A percentile compares a stretch with the other conserved stretches of the same genome.
Evolutionary conservation across 2,797 vertebrate species (phyloP).

Genomic region (Manis pentadactyla): DNA sequence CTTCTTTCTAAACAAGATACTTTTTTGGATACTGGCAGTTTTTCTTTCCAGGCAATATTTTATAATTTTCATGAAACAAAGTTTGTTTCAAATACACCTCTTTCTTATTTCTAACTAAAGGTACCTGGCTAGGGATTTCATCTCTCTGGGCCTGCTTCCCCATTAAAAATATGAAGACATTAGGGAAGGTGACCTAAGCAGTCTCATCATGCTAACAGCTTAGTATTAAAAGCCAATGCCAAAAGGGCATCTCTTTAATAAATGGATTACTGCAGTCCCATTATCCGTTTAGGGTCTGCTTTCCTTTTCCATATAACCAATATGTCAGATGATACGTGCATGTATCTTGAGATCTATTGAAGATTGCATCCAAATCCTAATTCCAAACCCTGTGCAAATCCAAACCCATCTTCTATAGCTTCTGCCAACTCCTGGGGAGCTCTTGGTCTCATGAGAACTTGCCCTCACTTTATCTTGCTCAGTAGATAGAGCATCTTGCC

Average conservation of each 20-base stretch:
- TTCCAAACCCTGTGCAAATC: neutral
- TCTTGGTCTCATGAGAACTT: neutral
- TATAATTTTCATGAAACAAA: conserved; percentile 5
- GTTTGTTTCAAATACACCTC: neutral
- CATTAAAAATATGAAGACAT: neutral
- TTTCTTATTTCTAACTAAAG: conserved; percentile 24
- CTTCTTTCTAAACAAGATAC: neutral
- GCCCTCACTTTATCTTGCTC: neutral
- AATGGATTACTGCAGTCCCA: neutral
- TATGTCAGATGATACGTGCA: neutral
- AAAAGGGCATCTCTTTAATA: neutral
- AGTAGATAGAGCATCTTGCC: neutral
- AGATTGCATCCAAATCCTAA: neutral
- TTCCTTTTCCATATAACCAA: neutral
- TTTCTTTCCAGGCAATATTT: conserved; percentile 29
- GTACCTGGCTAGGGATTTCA: neutral
- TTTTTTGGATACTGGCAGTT: neutral
- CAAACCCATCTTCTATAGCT: neutral
- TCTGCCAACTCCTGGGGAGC: neutral
- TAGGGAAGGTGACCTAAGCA: neutral
- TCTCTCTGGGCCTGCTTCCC: neutral
- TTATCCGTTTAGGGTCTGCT: neutral
- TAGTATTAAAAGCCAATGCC: neutral
- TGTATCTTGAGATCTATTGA: neutral
- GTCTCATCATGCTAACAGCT: neutral